Evolutionary conservation across 2,797 vertebrate species (phyloP).

Genomic region (Nothura maculosa): DNA sequence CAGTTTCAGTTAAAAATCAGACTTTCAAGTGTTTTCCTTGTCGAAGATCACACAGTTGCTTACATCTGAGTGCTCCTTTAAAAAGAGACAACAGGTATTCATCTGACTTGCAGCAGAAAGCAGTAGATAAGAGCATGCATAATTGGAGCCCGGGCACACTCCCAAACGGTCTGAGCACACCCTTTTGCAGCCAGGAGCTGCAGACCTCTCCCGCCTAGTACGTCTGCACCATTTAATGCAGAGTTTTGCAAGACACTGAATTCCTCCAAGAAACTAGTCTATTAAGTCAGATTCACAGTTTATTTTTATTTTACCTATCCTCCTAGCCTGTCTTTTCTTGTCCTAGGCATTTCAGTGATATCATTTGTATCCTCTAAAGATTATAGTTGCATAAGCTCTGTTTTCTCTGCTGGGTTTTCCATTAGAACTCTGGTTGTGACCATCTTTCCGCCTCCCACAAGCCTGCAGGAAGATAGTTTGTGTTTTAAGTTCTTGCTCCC

Average conservation of each 20-base stretch:
- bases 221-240: neutral
- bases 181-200: neutral
- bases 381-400: neutral
- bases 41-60: neutral
- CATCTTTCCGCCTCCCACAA: neutral
- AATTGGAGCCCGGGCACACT: neutral
- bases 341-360: neutral
- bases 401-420: neutral
- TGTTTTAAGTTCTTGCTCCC: neutral
- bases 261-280: neutral
- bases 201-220: neutral
- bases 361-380: neutral
- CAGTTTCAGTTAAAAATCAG: neutral
- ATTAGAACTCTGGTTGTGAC: neutral
- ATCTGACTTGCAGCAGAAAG: slow-evolving; percentile 16
- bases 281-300: neutral
- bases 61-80: neutral
- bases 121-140: slow-evolving; percentile 16
- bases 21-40: neutral
- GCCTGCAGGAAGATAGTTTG: neutral
- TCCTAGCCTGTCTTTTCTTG: neutral
- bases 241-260: neutral
- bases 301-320: slow-evolving; percentile 2
- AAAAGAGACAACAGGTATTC: neutral
- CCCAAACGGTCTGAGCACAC: neutral